phyloP scores from a whole-genome alignment of 2,888 invertebrate species.

The Agrochola lychnidis region DNA sequence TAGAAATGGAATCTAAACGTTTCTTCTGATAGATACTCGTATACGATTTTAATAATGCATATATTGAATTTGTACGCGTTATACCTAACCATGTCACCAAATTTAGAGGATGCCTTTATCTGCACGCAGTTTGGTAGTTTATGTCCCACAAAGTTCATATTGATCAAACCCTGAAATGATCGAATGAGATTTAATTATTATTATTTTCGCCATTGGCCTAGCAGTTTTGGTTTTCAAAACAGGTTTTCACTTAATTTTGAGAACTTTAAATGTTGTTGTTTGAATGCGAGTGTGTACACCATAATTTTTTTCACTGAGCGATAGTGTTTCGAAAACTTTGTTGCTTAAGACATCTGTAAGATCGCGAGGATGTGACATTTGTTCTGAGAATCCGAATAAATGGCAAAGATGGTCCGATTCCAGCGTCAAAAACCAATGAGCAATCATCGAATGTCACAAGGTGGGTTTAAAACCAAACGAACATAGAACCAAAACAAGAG shows the following conservation, averaged over 20 bases:
- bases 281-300: background rate
- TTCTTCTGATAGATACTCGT: rapidly evolving
- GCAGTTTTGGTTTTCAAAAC: background rate
- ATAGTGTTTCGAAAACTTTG: background rate
- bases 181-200: conserved; percentile 1
- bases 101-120: conserved; percentile 9
- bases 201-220: background rate
- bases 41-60: background rate
- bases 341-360: background rate
- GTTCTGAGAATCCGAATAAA: background rate
- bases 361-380: background rate
- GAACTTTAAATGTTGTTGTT: background rate
- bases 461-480: background rate
- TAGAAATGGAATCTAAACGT: rapidly evolving
- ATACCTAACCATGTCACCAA: conserved; percentile 23
- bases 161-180: background rate
- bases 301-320: background rate
- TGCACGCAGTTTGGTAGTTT: background rate
- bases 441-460: too few species aligned
- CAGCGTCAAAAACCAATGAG: background rate
- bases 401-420: background rate
- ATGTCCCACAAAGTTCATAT: rapidly evolving
- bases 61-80: conserved; percentile 13
- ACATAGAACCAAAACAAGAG: background rate
- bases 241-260: background rate